A percentile compares a stretch with the other conserved stretches of the same genome.
Evolutionary conservation across 2,797 vertebrate species (phyloP).

Genomic region (Cygnus olor): DNA sequence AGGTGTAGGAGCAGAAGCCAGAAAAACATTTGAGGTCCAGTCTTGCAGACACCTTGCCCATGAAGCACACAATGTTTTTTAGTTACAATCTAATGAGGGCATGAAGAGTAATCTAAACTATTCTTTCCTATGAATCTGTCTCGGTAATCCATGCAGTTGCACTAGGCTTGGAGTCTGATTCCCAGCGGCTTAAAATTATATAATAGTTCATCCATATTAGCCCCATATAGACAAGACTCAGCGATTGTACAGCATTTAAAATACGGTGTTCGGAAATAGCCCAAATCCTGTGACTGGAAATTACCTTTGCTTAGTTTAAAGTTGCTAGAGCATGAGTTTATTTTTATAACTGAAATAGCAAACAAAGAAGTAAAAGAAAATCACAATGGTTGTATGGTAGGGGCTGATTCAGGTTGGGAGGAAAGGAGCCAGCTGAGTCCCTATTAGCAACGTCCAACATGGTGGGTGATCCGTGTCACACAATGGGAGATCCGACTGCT

Average conservation of each 20-base stretch:
- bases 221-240: background rate
- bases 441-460: background rate
- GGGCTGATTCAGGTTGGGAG: background rate
- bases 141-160: background rate
- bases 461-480: background rate
- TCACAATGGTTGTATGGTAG: background rate
- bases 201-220: background rate
- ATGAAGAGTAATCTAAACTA: background rate
- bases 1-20: background rate
- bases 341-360: background rate
- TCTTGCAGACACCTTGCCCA: background rate
- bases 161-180: background rate
- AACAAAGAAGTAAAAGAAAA: background rate
- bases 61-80: background rate
- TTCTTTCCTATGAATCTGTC: background rate
- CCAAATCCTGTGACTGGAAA: background rate
- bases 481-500: background rate
- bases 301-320: background rate
- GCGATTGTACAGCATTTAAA: background rate
- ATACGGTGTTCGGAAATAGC: background rate
- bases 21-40: background rate
- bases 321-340: background rate
- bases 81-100: background rate
- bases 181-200: background rate
- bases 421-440: background rate